These are phyloP conservation scores for Pterostichus madidus DNA, from an alignment of 2,888 invertebrate species.

Conservation along the genomic window DNA sequence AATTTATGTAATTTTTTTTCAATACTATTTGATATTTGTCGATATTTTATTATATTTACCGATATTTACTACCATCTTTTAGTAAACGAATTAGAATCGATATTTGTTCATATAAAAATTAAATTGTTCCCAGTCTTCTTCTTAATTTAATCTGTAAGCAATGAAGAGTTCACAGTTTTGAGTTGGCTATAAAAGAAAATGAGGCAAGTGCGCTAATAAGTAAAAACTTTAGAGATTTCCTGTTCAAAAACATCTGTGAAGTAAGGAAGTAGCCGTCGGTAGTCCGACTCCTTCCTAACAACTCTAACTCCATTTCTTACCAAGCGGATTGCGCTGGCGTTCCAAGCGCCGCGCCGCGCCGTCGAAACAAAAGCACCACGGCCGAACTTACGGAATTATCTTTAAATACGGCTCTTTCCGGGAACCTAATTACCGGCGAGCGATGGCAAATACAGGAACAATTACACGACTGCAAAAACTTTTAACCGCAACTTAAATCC, in stretches of 20 bases:
- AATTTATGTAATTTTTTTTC: too few relatives aligned
- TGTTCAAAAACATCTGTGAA: conserved; percentile 30
- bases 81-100: too few relatives aligned
- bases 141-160: conserved; percentile 2
- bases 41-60: too few relatives aligned
- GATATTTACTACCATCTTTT: too few relatives aligned
- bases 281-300: conserved; percentile 25
- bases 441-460: conserved; percentile 30
- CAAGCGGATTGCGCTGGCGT: conserved; percentile 19
- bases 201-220: conserved; percentile 26
- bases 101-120: too few relatives aligned
- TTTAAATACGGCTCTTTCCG: conserved; percentile 26
- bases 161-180: background rate
- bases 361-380: conserved; percentile 30
- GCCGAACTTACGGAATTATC: conserved; percentile 38
- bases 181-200: background rate
- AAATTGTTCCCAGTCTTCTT: too few relatives aligned
- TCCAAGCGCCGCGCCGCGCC: background rate
- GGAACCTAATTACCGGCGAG: conserved; percentile 32
- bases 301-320: conserved; percentile 42
- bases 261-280: conserved; percentile 10
- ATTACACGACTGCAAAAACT: conserved; percentile 9
- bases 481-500: conserved; percentile 1
- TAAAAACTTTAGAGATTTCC: conserved; percentile 41
- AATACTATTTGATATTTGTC: too few relatives aligned